Evolutionary conservation across 2,797 vertebrate genomes (phyloP), one percentile per base, ranked within the genome.

Genomic region (Enteromius trimaculatus): DNA sequence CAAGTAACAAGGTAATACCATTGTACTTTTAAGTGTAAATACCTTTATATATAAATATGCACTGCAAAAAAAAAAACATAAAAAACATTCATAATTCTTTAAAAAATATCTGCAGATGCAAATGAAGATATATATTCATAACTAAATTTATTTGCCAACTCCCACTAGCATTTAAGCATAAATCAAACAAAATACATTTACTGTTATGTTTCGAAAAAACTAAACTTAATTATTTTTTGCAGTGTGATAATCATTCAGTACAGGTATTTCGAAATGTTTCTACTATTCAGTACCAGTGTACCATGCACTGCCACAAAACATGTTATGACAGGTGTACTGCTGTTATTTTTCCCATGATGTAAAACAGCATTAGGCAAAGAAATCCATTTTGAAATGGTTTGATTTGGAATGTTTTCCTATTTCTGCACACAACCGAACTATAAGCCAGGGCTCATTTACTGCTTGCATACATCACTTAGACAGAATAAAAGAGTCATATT

Each of bases 381-480:
- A 16, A 75, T 39, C 10, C 2, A 58, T 76, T 76, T 39, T 23
- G 21, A 55, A 58, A 75, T 75, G 49, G 10, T 49, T 75, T 37
- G 49, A 58, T 39, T 0, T 3, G 31, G 13, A 39, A 23, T 55
- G n/a, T 51, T 69, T 55, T 79, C 2, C 47, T 34, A 68, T 34
- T 53, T 13, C 53, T 39, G 21, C 31, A 39, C 47, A 39, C 16
- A 79, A 47, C 47, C 17, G 47, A 64, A 53, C 64, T 79, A 53
- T 53, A 79, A 17, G 21, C n/a, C 44, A 66, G 60, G 47, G 49
- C 16, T 55, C 64, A 69, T 69, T 39, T 42, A 69, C 31, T 14
- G n/a, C 65, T 34, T 66, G 42, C 60, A 17, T 79, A 19, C 76
- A 49, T 47, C 39, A 64, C 58, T 64, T 64, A 77, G 39, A 62